Base-by-base conservation (phyloP, 2,113 vertebrate species). In the Dendrocopos noguchii region DNA sequence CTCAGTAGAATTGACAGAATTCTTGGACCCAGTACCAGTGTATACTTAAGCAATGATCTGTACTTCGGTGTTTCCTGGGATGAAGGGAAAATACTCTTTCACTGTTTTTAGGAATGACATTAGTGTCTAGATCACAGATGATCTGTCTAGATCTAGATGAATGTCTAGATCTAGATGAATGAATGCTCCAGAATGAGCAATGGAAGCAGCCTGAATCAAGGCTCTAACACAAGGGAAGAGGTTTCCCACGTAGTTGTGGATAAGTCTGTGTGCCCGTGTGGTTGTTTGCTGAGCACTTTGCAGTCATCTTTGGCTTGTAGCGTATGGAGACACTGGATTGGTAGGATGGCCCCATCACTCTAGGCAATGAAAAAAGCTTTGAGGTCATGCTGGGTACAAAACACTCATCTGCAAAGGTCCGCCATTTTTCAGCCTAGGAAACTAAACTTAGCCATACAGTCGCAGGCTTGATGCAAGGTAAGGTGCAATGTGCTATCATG, bases 301-400 rank as follows among this genome's bases (percentile, higher is more conserved):
- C 21, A 39, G 36, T 44, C 11, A 63, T n/a, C n/a, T 72, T 3
- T 20, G 39, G 15, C 42, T 21, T 20, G 15, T 46, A 53, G 64
- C 0, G 0, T 57, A 6, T 17, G 31, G 65, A 92, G 71, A 31
- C 28, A 28, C 17, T 65, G 74, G 9, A 5, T 44, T 0, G 0
- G 36, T 60, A 52, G 33, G 36, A 31, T 86, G 36, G 27, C 16
- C 9, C 42, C 5, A 15, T 57, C n/a, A 34, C 47, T 5, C 16
- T 68, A 33, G 28, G 7, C 2, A 3, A 19, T 3, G 3, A 12
- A 1, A 3, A 8, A 10, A 74, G 27, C 15, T 77, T 80, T 61
- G 31, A 39, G 24, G 12, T 36, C 6, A 3, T 85, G 28, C 34
- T 84, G 29, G 1, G 0, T 70, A 66, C 72, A 31, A 61, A 44